phyloP scores from a whole-genome alignment of 2,113 vertebrate species.

The Dicentrarchus labrax region DNA sequence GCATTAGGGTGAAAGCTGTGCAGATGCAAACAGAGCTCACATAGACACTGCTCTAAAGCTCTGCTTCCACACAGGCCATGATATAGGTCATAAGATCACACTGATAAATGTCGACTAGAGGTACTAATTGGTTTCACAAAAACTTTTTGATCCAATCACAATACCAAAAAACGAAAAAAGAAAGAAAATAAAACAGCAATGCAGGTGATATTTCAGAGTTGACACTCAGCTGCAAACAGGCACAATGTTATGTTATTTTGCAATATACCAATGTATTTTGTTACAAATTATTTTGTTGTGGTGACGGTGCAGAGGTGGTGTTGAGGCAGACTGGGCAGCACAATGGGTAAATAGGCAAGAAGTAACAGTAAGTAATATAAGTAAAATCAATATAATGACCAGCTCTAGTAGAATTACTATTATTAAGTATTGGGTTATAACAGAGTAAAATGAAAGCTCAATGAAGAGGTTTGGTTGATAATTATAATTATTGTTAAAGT shows the following conservation, averaged over 20 bases:
- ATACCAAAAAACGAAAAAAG: neutral
- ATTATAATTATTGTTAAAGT: too few relatives aligned
- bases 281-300: neutral
- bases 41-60: constrained; percentile 28
- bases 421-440: too few relatives aligned
- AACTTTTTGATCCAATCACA: neutral
- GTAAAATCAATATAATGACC: too few relatives aligned
- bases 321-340: neutral
- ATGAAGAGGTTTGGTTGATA: too few relatives aligned
- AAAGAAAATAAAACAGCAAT: neutral
- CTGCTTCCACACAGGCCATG: constrained; percentile 2
- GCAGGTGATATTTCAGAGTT: neutral
- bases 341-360: neutral
- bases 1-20: constrained; percentile 54
- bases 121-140: neutral
- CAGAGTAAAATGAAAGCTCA: too few relatives aligned
- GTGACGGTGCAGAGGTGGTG: neutral
- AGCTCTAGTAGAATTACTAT: too few relatives aligned
- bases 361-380: too few relatives aligned
- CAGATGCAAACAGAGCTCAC: constrained; percentile 26
- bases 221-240: neutral
- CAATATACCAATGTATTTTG: neutral
- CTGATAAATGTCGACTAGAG: constrained; percentile 9
- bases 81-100: constrained; percentile 25
- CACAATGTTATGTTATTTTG: neutral